Evolutionary conservation across 2,797 vertebrate species (phyloP).

Genomic region (Urophycis tenuis): DNA sequence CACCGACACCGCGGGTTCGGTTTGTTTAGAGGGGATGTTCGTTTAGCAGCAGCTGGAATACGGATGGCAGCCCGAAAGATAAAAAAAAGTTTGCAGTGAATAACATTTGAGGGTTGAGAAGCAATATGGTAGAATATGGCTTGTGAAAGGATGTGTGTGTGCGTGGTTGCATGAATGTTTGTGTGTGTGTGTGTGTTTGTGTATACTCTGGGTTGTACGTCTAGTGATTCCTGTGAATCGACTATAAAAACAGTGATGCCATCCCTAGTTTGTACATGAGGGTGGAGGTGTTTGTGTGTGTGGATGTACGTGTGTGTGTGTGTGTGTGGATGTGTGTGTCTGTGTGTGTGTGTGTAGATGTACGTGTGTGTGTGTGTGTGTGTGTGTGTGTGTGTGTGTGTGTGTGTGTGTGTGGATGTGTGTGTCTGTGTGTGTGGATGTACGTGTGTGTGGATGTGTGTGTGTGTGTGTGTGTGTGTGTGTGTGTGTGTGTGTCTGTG

Average conservation of each 20-base stretch:
- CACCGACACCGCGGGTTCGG: background rate
- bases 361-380: background rate
- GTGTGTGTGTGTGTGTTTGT: background rate
- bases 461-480: conserved; percentile 13
- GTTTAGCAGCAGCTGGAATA: conserved; percentile 19
- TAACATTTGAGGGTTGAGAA: background rate
- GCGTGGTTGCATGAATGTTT: no score
- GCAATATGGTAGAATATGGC: background rate
- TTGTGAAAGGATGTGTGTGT: no score
- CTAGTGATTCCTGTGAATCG: background rate
- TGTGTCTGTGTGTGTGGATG: background rate
- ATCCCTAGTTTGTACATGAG: background rate
- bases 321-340: conserved; percentile 10
- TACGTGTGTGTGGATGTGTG: background rate
- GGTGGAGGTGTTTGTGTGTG: conserved; percentile 5
- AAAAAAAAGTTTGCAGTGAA: background rate
- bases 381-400: background rate
- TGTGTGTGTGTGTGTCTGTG: conserved; percentile 4
- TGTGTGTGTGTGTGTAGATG: background rate
- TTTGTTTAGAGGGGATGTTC: background rate
- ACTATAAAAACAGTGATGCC: no score
- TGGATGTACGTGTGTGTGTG: conserved; percentile 9
- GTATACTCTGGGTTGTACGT: background rate
- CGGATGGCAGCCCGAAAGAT: conserved; percentile 20
- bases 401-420: conserved; percentile 15